These are phyloP conservation scores for Dexiosoma caninum DNA, from an alignment of 2,888 invertebrate genomes.

Conservation along the genomic window DNA sequence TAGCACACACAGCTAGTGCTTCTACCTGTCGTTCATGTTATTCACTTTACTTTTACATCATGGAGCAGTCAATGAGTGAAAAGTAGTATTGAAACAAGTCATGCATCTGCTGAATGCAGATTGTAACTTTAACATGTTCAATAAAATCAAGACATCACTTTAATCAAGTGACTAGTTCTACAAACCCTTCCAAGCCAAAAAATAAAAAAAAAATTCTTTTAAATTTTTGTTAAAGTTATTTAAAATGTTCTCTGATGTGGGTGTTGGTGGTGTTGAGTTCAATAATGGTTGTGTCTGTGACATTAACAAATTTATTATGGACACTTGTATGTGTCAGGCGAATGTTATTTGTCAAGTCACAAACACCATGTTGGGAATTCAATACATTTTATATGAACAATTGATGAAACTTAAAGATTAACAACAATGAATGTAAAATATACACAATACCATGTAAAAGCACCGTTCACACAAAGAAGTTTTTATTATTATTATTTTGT, in stretches of 20 bases:
- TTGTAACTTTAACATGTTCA: no score
- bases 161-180: neutral
- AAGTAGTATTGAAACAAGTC: no score
- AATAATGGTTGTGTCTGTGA: conserved; percentile 14
- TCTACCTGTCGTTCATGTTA: no score
- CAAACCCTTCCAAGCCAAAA: no score
- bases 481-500: no score
- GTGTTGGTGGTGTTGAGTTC: neutral
- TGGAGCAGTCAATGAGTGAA: no score
- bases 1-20: no score
- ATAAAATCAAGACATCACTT: neutral
- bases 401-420: neutral
- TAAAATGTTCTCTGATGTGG: neutral
- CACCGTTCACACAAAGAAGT: no score
- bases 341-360: neutral
- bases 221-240: neutral
- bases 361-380: neutral
- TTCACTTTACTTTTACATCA: no score
- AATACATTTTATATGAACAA: neutral
- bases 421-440: neutral
- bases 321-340: conserved; percentile 13
- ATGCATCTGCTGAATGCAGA: no score
- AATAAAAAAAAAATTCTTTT: no score
- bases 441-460: no score
- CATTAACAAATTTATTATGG: conserved; percentile 20